phyloP scores from a whole-genome alignment of 2,113 vertebrate genomes.

The Pantherophis guttatus region DNA sequence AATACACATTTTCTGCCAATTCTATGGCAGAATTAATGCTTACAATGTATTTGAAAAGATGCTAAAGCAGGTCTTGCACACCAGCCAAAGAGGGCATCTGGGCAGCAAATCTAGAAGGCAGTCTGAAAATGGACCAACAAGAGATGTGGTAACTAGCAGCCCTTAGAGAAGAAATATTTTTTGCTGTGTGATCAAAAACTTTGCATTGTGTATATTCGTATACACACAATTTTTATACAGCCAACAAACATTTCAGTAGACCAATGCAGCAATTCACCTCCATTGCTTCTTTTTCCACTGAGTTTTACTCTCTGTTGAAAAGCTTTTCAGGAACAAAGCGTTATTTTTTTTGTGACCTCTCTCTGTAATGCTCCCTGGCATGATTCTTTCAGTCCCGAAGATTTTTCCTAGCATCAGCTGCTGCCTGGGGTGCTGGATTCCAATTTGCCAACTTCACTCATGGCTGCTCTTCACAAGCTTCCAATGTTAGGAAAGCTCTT shows the following conservation, averaged over 20 bases:
- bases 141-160: slow-evolving; percentile 5
- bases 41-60: slow-evolving; percentile 18
- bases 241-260: slow-evolving; percentile 20
- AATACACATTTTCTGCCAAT: background rate
- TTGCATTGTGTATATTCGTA: background rate
- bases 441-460: background rate
- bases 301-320: background rate
- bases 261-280: background rate
- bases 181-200: slow-evolving; percentile 1
- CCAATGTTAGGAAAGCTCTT: slow-evolving; percentile 99
- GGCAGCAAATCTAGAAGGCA: background rate
- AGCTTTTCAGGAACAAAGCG: background rate
- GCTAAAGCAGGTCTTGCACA: background rate
- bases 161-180: background rate
- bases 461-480: slow-evolving; percentile 79
- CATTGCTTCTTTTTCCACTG: background rate
- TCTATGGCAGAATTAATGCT: background rate
- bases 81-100: background rate
- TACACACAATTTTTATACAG: background rate
- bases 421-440: rapidly evolving
- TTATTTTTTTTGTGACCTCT: slow-evolving; percentile 1
- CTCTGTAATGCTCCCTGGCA: background rate
- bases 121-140: slow-evolving; percentile 23
- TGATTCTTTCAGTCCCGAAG: slow-evolving; percentile 13
- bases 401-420: slow-evolving; percentile 11